Evolutionary conservation across 2,113 vertebrate species (phyloP).

Genomic region (Anguilla rostrata): DNA sequence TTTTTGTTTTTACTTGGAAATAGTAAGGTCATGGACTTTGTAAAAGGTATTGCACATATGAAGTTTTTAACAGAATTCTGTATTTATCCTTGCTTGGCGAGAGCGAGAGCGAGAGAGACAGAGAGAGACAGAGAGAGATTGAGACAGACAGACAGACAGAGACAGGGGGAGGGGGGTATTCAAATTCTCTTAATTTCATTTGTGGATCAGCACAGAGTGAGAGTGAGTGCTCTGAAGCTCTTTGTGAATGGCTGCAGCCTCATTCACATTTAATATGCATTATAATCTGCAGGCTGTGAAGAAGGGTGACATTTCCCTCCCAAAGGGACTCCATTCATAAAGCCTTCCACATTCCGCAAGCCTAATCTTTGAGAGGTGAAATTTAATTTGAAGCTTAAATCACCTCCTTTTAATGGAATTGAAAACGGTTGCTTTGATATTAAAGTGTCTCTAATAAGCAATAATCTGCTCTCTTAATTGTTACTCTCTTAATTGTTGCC

Average conservation of each 20-base stretch:
- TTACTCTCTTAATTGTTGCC: not conserved
- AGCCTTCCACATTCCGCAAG: not conserved
- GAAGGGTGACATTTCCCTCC: not conserved
- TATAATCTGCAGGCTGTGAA: not conserved
- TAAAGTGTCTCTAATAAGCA: slow-evolving; percentile 3
- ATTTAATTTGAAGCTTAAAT: not conserved
- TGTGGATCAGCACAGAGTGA: not conserved
- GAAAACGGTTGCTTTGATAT: not conserved
- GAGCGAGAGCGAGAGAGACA: not conserved
- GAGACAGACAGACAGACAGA: not conserved
- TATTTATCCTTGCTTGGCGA: not conserved
- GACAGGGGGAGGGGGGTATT: not conserved
- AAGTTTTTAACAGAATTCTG: no score
- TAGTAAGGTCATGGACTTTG: no score
- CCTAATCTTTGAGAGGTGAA: not conserved
- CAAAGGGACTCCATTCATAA: not conserved
- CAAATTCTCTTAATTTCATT: not conserved
- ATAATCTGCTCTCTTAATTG: not conserved
- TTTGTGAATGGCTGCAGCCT: not conserved
- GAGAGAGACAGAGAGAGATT: not conserved
- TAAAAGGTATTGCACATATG: no score
- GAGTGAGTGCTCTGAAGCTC: not conserved
- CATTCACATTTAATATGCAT: not conserved
- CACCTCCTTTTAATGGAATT: not conserved
- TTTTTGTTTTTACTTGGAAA: not conserved